Evolutionary conservation across 1,140 invertebrate genomes (phyloP), one percentile per base, ranked within the genome.

Genomic region (Maconellicoccus hirsutus): DNA sequence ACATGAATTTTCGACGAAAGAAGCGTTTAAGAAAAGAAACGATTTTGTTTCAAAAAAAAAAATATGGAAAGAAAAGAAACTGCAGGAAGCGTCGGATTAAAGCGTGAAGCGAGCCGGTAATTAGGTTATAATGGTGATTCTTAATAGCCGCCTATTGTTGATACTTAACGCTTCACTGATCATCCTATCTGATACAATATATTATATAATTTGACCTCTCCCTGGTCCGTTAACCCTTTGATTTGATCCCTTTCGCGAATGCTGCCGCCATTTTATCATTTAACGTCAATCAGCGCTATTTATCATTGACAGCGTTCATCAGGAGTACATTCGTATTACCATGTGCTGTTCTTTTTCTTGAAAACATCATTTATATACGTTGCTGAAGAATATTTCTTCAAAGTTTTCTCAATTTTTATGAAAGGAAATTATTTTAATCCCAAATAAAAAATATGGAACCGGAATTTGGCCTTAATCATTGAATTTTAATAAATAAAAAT

Each of bases 111-210:
- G 25, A 66, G 61, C 22, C 61, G 61, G 61, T 66, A 66, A 66
- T 66, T 66, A 66, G 61, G 61, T 66, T 66, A 66, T 66, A 66
- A 66, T 66, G 61, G 61, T 66, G 25, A 66, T 66, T 66, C 61
- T 66, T 66, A 66, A 66, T 66, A 66, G 61, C 61, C 61, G 61
- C 25, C 61, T 66, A 66, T 66, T 66, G 61, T 66, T 66, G 61
- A 66, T 66, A 66, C 22, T 66, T 66, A 66, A 23, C 21, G 61
- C 61, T 66, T 66, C 61, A 26, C 61, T 19, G 61, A 66, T 66
- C 61, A 26, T 66, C 52, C 52, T 66, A 26, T 66, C 25, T 19
- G 61, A 66, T 66, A 66, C 61, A 66, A 66, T 66, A n/a, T n/a
- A 66, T 66, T 66, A 66, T 66, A 23, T 66, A 66, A 66, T 66